Evolutionary conservation across 2,797 vertebrate genomes (phyloP), one percentile per base, ranked within the genome.

Genomic region (Anas capensis): DNA sequence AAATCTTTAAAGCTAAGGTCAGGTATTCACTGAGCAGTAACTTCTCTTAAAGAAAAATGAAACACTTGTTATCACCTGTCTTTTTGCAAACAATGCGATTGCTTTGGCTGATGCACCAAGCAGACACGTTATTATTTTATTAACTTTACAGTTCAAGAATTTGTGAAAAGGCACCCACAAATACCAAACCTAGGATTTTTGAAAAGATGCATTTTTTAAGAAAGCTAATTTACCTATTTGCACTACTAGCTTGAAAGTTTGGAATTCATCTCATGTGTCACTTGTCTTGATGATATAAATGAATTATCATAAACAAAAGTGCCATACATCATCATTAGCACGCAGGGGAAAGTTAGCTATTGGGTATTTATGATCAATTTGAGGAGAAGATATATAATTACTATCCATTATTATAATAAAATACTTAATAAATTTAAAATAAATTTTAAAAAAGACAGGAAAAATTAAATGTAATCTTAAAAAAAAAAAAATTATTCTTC

Each of bases 351-450:
- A 82, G 40, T 62, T 82, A 82, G 36, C 34, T 80, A 71, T 77
- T 84, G 64, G 31, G n/a, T 93, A 86, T 82, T 94, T 94, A 84
- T 81, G 85, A 94, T 58, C 75, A 86, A 34, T 95, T 90, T 93
- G 73, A 95, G 34, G 13, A 82, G 40, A 92, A 94, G 51, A 70
- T 82, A 64, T 53, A 33, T 58, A 80, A 88, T 92, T 90, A 62
- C 8, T 6, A 65, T 51, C n/a, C 49, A 78, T 93, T 92, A 83
- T 78, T 88, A 31, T 71, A 92, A 91, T 79, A 86, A 92, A 84
- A 88, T 69, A 29, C 14, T 8, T 61, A 81, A 58, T 68, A 34
- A 44, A 44, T 19, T 19, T 44, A 44, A 44, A 23, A 51, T 15
- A 51, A 51, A 60, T 46, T 46, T 11, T 7, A 23, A 23, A 46